Evolutionary conservation across 2,113 vertebrate species (phyloP).

Genomic region (Alces alces): DNA sequence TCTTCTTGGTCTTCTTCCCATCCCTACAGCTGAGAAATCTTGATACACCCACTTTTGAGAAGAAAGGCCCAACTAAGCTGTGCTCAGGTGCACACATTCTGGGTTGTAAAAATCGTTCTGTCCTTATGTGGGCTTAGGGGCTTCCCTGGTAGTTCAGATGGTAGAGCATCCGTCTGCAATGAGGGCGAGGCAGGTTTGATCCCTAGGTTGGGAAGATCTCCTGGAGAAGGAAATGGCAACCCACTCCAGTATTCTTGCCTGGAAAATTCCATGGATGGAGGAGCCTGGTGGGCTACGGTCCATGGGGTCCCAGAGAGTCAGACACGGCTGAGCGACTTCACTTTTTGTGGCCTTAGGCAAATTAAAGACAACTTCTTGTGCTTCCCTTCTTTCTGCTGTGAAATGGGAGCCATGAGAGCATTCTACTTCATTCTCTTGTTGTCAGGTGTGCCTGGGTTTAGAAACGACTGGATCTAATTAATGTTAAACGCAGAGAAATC

Average conservation of each 20-base stretch:
- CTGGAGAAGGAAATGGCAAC: background rate
- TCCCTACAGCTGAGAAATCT: background rate
- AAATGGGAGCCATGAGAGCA: background rate
- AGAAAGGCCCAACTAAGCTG: background rate
- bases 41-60: background rate
- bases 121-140: background rate
- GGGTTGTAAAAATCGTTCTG: background rate
- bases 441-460: background rate
- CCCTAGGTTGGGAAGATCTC: background rate
- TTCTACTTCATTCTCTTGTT: background rate
- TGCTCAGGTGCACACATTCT: background rate
- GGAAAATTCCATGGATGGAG: too few species aligned
- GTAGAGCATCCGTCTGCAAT: too few species aligned
- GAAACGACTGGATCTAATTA: background rate
- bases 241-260: too few species aligned
- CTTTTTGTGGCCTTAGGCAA: background rate
- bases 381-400: background rate
- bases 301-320: background rate
- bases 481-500: background rate
- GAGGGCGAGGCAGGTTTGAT: too few species aligned
- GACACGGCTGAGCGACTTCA: background rate
- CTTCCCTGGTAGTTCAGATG: background rate
- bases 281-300: too few species aligned
- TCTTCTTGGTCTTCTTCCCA: background rate
- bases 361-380: background rate